Percentiles rank a stretch among this genome's conserved stretches.
phyloP scores from a whole-genome alignment of 2,113 vertebrate genomes.

The Mastomys coucha region DNA sequence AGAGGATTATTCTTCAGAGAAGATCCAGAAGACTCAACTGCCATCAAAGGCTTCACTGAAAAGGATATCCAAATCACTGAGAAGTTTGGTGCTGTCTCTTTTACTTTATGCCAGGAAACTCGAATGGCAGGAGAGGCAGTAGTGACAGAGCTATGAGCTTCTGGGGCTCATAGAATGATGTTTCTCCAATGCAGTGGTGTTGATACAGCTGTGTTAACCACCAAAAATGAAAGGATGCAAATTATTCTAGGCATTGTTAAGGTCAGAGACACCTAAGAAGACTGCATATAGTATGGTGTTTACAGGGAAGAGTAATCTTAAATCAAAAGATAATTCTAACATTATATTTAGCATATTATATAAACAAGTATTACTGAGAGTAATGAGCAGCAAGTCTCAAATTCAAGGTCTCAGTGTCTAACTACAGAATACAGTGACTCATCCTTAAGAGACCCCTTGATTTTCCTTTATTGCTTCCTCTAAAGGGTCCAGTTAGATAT shows the following conservation, averaged over 20 bases:
- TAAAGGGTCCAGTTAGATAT: not conserved
- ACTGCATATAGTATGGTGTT: not conserved
- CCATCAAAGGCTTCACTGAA: not conserved
- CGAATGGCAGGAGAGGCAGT: not conserved
- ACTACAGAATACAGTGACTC: not conserved
- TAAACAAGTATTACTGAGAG: not conserved
- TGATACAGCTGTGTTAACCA: not conserved
- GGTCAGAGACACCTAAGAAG: not conserved
- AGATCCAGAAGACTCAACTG: not conserved
- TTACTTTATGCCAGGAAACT: not conserved
- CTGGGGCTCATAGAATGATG: not conserved
- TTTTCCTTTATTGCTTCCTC: not conserved
- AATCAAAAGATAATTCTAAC: not conserved
- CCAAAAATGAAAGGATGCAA: not conserved
- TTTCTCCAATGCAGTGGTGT: not conserved
- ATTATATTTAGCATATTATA: not conserved
- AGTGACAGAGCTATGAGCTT: not conserved
- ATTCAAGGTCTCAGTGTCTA: slow-evolving; percentile 9
- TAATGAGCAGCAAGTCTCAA: not conserved
- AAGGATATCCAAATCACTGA: not conserved
- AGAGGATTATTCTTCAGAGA: not conserved
- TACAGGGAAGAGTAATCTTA: not conserved
- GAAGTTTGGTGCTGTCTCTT: not conserved
- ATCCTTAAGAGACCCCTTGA: not conserved
- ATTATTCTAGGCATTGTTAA: not conserved